Conservation (phyloP, 2,888 invertebrate genomes). For the Eugnorisma glareosa region DNA sequence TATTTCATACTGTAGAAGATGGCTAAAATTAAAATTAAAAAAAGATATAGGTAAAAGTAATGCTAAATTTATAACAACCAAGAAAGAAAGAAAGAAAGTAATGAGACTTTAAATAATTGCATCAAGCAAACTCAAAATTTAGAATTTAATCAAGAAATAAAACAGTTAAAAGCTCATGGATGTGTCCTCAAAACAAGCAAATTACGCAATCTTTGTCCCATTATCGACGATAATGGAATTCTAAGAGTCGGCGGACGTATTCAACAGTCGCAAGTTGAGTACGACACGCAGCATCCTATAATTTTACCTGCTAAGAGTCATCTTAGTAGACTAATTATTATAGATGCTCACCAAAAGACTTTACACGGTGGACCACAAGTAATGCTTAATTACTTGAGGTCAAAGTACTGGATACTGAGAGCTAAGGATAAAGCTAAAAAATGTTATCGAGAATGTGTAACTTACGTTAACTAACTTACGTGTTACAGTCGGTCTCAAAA, state of each 20-base stretch:
- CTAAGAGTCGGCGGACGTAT: constrained; percentile 42
- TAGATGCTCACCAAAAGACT: constrained; percentile 20
- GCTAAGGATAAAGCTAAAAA: too few species aligned
- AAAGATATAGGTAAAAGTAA: not conserved
- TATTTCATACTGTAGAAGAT: constrained; percentile 40
- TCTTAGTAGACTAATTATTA: constrained; percentile 30
- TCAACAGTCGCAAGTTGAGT: constrained; percentile 3
- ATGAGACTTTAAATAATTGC: constrained; percentile 13
- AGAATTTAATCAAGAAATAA: constrained; percentile 29
- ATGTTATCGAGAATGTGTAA: too few species aligned
- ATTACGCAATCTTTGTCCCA: constrained; percentile 17
- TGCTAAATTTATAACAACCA: not conserved
- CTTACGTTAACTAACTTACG: too few species aligned
- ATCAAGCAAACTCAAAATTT: constrained; percentile 23
- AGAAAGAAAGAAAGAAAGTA: constrained; percentile 13
- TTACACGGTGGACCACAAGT: constrained; percentile 34
- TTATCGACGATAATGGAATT: constrained; percentile 30
- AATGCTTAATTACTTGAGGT: too few species aligned
- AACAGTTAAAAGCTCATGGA: constrained; percentile 17
- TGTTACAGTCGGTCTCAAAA: too few species aligned
- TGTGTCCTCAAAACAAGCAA: constrained; percentile 14
- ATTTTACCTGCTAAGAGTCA: constrained; percentile 40
- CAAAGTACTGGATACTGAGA: too few species aligned
- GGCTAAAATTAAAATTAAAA: constrained; percentile 3
- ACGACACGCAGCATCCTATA: constrained; percentile 27